phyloP scores from a whole-genome alignment of 2,888 invertebrate species.

The Bellardia pandia region DNA sequence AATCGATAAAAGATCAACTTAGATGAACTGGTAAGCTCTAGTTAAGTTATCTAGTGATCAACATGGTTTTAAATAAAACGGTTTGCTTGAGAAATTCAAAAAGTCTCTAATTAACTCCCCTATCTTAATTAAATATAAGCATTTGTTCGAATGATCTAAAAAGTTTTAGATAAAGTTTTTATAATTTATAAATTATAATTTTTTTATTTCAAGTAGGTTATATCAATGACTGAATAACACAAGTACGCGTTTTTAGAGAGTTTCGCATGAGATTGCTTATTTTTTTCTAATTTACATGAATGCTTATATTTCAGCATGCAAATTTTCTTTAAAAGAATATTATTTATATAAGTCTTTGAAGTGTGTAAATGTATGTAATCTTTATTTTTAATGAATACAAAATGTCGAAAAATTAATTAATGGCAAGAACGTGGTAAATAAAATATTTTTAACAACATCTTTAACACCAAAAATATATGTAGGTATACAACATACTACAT shows the following conservation, averaged over 20 bases:
- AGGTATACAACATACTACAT: neutral
- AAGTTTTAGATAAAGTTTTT: too few species aligned
- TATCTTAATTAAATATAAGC: too few species aligned
- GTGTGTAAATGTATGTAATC: neutral
- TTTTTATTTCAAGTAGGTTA: too few species aligned
- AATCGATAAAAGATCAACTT: neutral
- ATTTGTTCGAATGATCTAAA: too few species aligned
- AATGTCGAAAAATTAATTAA: neutral
- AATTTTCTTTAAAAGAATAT: neutral
- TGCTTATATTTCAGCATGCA: neutral
- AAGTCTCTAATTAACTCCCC: too few species aligned
- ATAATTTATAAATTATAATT: too few species aligned
- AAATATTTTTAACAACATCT: conserved; percentile 1
- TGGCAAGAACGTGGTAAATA: neutral
- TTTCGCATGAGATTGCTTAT: neutral
- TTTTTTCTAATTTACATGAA: neutral
- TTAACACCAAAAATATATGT: neutral
- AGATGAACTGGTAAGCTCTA: neutral
- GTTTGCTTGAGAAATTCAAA: too few species aligned
- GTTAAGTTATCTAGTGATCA: too few species aligned
- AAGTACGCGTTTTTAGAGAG: neutral
- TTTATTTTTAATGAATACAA: neutral
- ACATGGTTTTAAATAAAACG: too few species aligned
- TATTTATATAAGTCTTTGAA: neutral
- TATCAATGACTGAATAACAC: too few species aligned